A percentile compares a stretch with the other conserved stretches of the same genome.
Conservation (phyloP, 1,140 invertebrate species). For the Bombus sylvicola region DNA sequence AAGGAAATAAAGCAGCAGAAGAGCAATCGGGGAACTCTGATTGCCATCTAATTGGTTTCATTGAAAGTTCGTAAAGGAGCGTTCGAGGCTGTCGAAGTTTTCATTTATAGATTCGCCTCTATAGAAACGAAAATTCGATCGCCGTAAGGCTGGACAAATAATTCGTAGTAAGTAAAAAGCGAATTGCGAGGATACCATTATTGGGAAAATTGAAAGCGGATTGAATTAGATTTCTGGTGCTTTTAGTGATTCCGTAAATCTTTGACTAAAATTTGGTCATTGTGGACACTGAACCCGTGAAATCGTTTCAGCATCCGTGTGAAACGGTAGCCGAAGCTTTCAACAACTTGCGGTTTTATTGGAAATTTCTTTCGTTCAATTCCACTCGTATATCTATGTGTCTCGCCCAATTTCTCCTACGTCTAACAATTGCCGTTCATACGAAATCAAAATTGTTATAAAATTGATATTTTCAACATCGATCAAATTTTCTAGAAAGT, state of each 20-base stretch:
- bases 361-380: background rate
- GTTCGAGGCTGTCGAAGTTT: background rate
- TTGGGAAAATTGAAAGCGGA: background rate
- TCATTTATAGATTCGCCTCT: background rate
- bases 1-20: no score
- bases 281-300: background rate
- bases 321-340: background rate
- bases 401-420: background rate
- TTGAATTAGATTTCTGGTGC: background rate
- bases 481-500: background rate
- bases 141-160: background rate
- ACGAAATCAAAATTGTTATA: background rate
- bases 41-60: background rate
- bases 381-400: no score
- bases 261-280: background rate
- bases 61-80: background rate
- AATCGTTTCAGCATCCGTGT: background rate
- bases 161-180: background rate
- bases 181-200: background rate
- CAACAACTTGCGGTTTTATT: background rate
- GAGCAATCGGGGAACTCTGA: background rate
- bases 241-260: conserved; percentile 4
- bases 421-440: background rate
- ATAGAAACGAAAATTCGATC: background rate
- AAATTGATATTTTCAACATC: background rate